These are phyloP conservation scores for Etheostoma nigrum DNA, from an alignment of 2,797 vertebrate genomes.

Conservation along the genomic window DNA sequence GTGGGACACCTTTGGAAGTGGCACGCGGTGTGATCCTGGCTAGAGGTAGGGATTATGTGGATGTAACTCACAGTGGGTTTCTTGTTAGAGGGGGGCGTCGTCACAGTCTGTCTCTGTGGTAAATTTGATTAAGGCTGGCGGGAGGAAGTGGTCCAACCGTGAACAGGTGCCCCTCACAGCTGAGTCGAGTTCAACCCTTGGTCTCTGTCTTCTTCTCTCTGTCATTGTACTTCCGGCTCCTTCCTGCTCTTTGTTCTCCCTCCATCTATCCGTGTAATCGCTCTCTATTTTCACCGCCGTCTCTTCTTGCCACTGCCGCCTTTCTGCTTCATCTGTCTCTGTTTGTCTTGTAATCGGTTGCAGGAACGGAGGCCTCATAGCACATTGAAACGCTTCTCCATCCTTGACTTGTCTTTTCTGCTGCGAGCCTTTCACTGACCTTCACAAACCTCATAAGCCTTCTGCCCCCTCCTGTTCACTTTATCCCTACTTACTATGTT, in stretches of 20 bases:
- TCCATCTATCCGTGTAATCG: constrained; percentile 61
- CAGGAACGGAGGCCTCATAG: constrained; percentile 38
- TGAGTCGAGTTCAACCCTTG: constrained; percentile 71
- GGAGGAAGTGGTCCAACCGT: constrained; percentile 78
- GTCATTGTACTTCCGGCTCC: constrained; percentile 55
- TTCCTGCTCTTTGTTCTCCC: constrained; percentile 68
- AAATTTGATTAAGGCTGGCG: constrained; percentile 85
- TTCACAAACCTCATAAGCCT: constrained; percentile 45
- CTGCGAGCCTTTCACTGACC: constrained; percentile 66
- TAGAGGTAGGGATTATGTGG: constrained; percentile 76
- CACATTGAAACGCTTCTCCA: constrained; percentile 31
- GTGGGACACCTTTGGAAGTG: constrained; percentile 71
- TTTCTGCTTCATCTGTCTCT: constrained; percentile 61
- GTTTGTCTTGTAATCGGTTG: constrained; percentile 57
- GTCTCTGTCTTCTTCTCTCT: constrained; percentile 57
- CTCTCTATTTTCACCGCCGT: constrained; percentile 58
- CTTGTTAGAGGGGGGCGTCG: constrained; percentile 78
- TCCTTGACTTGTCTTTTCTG: constrained; percentile 23
- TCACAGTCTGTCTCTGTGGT: constrained; percentile 81
- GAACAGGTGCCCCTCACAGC: constrained; percentile 88
- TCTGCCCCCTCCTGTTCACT: constrained; percentile 30
- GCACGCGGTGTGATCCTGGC: constrained; percentile 65
- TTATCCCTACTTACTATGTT: constrained; percentile 30
- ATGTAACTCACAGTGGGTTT: constrained; percentile 79
- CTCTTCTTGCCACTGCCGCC: constrained; percentile 36